Conservation (phyloP, 2,113 vertebrate species). For the Todiramphus chloris region DNA sequence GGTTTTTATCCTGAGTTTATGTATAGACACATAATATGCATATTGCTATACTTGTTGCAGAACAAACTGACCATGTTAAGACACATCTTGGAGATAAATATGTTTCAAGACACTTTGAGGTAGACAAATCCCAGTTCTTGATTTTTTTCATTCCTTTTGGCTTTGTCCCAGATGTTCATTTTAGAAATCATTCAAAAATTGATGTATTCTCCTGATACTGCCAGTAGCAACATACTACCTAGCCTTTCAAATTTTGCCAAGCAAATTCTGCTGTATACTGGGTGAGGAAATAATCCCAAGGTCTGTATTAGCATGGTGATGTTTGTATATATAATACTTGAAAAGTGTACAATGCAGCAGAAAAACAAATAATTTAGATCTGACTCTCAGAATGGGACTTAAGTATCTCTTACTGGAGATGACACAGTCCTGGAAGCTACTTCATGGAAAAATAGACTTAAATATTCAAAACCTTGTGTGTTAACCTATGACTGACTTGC, state of each 20-base stretch:
- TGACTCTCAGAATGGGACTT: background rate
- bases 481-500: background rate
- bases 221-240: background rate
- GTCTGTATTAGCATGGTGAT: background rate
- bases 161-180: background rate
- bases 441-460: background rate
- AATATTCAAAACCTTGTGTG: background rate
- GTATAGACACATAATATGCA: too few relatives aligned
- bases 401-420: background rate
- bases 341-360: background rate
- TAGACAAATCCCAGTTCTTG: background rate
- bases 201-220: background rate
- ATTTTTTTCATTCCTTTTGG: background rate
- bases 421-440: background rate
- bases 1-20: background rate
- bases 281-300: background rate
- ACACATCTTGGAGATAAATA: background rate
- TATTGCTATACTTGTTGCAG: background rate
- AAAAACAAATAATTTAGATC: background rate
- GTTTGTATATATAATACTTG: background rate
- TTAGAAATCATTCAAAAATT: background rate
- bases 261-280: background rate
- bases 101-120: background rate
- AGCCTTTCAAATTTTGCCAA: background rate
- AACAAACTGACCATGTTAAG: background rate